Conservation (phyloP, 2,888 invertebrate genomes). For the Callinectes sapidus region DNA sequence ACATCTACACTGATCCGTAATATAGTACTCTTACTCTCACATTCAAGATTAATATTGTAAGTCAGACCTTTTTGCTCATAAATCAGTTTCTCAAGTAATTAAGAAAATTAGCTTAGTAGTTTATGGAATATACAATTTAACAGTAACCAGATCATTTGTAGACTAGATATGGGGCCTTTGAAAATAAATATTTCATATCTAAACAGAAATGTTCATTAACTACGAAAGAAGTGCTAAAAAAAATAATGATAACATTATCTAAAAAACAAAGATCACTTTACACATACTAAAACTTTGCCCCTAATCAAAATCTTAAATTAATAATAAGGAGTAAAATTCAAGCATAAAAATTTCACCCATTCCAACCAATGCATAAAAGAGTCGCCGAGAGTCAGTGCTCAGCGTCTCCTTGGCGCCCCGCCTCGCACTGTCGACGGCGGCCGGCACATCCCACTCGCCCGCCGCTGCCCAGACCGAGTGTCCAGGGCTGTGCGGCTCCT, state of each 20-base stretch:
- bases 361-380: conserved; percentile 43
- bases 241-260: conserved; percentile 41
- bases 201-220: conserved; percentile 53
- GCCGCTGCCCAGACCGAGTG: not conserved
- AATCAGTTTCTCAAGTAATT: conserved; percentile 57
- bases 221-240: conserved; percentile 45
- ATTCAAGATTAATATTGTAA: conserved; percentile 54
- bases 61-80: conserved; percentile 48
- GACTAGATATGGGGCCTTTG: conserved; percentile 70
- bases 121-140: conserved; percentile 51
- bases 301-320: conserved; percentile 48
- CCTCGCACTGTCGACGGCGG: not conserved
- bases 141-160: conserved; percentile 56
- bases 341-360: conserved; percentile 56
- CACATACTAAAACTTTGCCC: conserved; percentile 63
- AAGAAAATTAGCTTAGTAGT: conserved; percentile 53
- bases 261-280: conserved; percentile 63
- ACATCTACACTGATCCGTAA: conserved; percentile 39
- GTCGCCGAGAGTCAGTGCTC: not conserved
- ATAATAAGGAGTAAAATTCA: conserved; percentile 41
- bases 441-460: not conserved
- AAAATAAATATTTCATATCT: conserved; percentile 67
- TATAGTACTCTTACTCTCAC: conserved; percentile 51
- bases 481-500: not conserved
- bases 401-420: not conserved